Conservation (phyloP, 1,140 invertebrate genomes). For the Ceratina calcarata region DNA sequence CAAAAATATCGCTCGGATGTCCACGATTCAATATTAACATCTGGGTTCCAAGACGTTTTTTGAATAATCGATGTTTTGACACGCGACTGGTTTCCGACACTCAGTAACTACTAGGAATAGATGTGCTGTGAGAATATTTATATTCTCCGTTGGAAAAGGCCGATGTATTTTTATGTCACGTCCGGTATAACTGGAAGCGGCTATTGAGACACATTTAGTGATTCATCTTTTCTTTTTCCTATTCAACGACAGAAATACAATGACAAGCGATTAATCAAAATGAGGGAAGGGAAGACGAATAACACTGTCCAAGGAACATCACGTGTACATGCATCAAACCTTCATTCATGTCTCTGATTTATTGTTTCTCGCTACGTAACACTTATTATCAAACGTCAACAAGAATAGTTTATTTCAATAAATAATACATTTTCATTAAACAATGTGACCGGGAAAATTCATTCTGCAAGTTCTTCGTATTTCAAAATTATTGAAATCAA, state of each 20-base stretch:
- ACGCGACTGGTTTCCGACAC: conserved; percentile 28
- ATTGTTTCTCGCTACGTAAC: not conserved
- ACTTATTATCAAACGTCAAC: too few relatives aligned
- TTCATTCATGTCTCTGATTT: not conserved
- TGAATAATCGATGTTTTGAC: conserved; percentile 36
- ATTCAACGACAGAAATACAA: not conserved
- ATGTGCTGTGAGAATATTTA: conserved; percentile 6
- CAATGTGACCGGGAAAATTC: too few relatives aligned
- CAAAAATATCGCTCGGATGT: too few relatives aligned
- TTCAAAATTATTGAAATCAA: not conserved
- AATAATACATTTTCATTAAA: too few relatives aligned
- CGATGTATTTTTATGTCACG: conserved; percentile 35
- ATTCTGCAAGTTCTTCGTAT: too few relatives aligned
- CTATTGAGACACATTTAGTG: conserved; percentile 30
- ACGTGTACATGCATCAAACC: not conserved
- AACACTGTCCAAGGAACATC: not conserved
- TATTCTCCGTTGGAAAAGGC: conserved; percentile 2
- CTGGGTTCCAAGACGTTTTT: conserved; percentile 2
- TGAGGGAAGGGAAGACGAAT: conserved; percentile 3
- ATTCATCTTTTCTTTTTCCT: conserved; percentile 13
- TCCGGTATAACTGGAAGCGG: conserved; percentile 26
- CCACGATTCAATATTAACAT: not conserved
- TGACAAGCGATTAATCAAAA: conserved; percentile 32
- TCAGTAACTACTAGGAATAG: conserved; percentile 40
- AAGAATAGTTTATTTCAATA: too few relatives aligned